phyloP scores from a whole-genome alignment of 1,140 invertebrate species.

The Drosophila elegans region DNA sequence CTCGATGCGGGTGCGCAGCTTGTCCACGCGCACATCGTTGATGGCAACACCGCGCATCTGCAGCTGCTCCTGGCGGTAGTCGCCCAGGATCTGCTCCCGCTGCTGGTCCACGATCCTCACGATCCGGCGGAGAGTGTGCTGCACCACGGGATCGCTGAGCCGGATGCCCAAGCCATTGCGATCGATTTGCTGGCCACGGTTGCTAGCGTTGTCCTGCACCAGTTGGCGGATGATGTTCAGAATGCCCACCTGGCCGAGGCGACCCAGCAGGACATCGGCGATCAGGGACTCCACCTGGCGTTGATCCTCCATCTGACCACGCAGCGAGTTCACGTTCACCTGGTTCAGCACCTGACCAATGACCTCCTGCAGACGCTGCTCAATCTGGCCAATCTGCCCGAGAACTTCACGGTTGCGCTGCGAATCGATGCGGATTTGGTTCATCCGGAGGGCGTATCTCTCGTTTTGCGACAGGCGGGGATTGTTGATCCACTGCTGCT shows the following conservation, averaged over 20 bases:
- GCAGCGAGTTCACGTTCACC: neutral
- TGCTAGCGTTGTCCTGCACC: constrained; percentile 24
- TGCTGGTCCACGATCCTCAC: constrained; percentile 85
- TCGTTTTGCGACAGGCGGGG: constrained; percentile 38
- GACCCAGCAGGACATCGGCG: constrained; percentile 57
- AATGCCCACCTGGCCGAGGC: constrained; percentile 51
- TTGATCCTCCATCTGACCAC: constrained; percentile 14
- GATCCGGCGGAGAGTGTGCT: constrained; percentile 87
- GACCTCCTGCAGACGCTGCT: constrained; percentile 23
- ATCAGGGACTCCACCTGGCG: constrained; percentile 45
- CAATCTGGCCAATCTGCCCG: constrained; percentile 42
- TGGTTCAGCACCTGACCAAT: constrained; percentile 24
- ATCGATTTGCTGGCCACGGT: constrained; percentile 29
- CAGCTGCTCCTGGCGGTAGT: constrained; percentile 78
- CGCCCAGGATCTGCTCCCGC: constrained; percentile 85
- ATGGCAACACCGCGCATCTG: constrained; percentile 87
- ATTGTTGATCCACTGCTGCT: constrained; percentile 20
- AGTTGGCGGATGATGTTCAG: constrained; percentile 54
- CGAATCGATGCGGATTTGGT: constrained; percentile 52
- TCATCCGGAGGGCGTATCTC: constrained; percentile 46
- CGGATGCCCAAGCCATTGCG: constrained; percentile 44
- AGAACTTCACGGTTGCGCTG: constrained; percentile 41
- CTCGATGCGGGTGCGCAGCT: constrained; percentile 71
- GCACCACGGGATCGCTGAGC: constrained; percentile 88
- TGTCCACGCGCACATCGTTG: constrained; percentile 86